Evolutionary conservation across 2,113 vertebrate genomes (phyloP).

Genomic region (Polypterus senegalus): DNA sequence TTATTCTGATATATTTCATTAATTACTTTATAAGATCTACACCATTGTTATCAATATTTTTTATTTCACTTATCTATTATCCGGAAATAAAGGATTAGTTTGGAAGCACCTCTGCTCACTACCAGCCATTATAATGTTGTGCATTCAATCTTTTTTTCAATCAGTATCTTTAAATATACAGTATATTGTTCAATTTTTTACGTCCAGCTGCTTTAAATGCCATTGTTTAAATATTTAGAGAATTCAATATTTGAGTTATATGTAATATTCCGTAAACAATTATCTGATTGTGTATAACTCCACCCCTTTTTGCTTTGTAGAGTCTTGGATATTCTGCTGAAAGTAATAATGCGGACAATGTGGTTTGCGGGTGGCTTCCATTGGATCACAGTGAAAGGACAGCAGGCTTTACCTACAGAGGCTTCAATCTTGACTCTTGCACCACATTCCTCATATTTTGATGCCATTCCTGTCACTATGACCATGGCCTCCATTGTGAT

Average conservation of each 20-base stretch:
- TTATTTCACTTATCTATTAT: too few relatives aligned
- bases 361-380: slow-evolving; percentile 95
- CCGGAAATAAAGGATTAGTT: too few relatives aligned
- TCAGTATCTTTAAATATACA: too few relatives aligned
- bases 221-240: slow-evolving; percentile 1
- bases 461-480: slow-evolving; percentile 89
- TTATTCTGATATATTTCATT: too few relatives aligned
- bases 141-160: too few relatives aligned
- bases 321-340: slow-evolving; percentile 63
- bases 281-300: not conserved
- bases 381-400: slow-evolving; percentile 76
- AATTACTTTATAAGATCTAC: too few relatives aligned
- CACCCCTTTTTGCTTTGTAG: slow-evolving; percentile 37
- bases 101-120: too few relatives aligned
- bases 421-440: slow-evolving; percentile 77
- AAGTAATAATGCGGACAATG: slow-evolving; percentile 80
- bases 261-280: not conserved
- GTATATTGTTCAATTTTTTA: not conserved
- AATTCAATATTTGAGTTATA: too few relatives aligned
- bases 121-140: too few relatives aligned
- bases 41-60: too few relatives aligned
- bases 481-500: slow-evolving; percentile 87
- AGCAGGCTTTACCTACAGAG: slow-evolving; percentile 55
- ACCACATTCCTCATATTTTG: slow-evolving; percentile 89
- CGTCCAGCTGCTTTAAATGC: slow-evolving; percentile 8